These are phyloP conservation scores for Sthenelais limicola DNA, from an alignment of 2,888 invertebrate genomes.

Conservation along the genomic window DNA sequence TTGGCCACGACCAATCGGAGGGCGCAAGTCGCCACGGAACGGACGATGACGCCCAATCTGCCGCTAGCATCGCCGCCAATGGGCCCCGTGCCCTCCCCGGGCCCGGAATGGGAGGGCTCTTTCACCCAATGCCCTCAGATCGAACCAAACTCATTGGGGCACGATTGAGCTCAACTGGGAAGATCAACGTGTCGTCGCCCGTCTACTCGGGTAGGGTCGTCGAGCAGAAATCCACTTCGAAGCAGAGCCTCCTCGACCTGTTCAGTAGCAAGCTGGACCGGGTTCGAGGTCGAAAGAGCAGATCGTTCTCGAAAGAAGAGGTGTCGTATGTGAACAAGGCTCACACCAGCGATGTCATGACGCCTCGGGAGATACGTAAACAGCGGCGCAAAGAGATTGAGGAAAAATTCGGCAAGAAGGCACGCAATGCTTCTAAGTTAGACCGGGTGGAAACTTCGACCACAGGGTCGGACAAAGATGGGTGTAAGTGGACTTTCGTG, in stretches of 20 bases:
- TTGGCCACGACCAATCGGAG: background rate
- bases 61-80: constrained; percentile 73
- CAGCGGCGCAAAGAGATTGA: constrained; percentile 72
- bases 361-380: constrained; percentile 74
- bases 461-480: constrained; percentile 77
- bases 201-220: constrained; percentile 68
- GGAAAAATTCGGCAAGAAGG: constrained; percentile 70
- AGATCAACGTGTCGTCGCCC: constrained; percentile 74
- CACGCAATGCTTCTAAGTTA: background rate
- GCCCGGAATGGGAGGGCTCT: constrained; percentile 57
- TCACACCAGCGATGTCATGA: constrained; percentile 74
- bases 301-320: constrained; percentile 79
- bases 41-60: constrained; percentile 25
- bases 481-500: constrained; percentile 84
- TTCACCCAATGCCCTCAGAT: constrained; percentile 73
- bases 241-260: constrained; percentile 80
- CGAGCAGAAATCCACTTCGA: constrained; percentile 75
- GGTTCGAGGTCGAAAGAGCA: constrained; percentile 72
- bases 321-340: constrained; percentile 78
- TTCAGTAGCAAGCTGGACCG: constrained; percentile 81
- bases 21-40: background rate
- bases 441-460: constrained; percentile 66
- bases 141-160: constrained; percentile 72
- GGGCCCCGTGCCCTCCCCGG: constrained; percentile 78
- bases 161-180: constrained; percentile 75